Conservation (phyloP, 2,797 vertebrate species). For the Pelobates cultripes region DNA sequence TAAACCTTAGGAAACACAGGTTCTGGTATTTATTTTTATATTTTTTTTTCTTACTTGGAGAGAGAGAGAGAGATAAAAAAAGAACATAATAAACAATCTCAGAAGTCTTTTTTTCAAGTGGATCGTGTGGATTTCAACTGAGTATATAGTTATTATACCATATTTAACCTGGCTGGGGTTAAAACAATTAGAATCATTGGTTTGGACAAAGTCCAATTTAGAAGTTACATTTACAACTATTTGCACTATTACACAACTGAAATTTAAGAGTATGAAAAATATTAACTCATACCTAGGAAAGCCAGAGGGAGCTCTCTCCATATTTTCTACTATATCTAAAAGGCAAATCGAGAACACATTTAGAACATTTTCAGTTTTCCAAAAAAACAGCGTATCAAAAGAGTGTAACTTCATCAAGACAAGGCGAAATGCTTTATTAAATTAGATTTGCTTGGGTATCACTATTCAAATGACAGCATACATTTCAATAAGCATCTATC, state of each 20-base stretch:
- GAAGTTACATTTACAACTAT: not conserved
- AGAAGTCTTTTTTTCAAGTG: too few relatives aligned
- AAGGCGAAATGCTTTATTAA: conserved; percentile 27
- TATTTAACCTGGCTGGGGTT: not conserved
- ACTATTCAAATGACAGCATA: conserved; percentile 14
- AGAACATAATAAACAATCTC: too few relatives aligned
- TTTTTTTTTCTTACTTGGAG: too few relatives aligned
- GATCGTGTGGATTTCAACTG: too few relatives aligned
- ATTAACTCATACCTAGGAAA: conserved; percentile 53
- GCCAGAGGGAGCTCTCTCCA: conserved; percentile 63
- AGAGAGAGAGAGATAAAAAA: too few relatives aligned
- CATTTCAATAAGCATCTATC: conserved; percentile 17
- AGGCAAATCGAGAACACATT: conserved; percentile 44
- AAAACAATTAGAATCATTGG: not conserved
- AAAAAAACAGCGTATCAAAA: conserved; percentile 3
- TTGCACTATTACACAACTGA: not conserved
- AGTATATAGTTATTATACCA: too few relatives aligned
- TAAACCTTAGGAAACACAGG: too few relatives aligned
- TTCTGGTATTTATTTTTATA: too few relatives aligned
- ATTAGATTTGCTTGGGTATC: conserved; percentile 19
- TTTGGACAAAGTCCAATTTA: not conserved
- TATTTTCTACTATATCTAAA: conserved; percentile 57
- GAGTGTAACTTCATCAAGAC: conserved; percentile 23
- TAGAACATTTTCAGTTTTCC: conserved; percentile 49
- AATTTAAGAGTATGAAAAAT: not conserved